Base-by-base conservation (phyloP, 1,140 invertebrate genomes). In the Papilio helenus region DNA sequence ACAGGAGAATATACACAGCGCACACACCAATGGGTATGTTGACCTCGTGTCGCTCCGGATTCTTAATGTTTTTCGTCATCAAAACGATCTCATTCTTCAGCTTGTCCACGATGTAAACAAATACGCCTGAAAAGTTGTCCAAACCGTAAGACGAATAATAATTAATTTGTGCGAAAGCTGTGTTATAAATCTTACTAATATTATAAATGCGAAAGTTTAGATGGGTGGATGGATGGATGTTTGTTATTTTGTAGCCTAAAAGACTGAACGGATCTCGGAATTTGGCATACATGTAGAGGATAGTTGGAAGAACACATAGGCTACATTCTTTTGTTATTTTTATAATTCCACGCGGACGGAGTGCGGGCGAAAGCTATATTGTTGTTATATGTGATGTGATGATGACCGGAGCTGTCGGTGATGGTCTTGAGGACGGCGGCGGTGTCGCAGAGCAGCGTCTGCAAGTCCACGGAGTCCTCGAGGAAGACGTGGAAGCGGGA, bases 371-470 rank as follows among this genome's bases (percentile, higher is more conserved):
- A n/a, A n/a, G n/a, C n/a, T n/a, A 8, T 55, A 55, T n/a, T n/a
- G 18, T 55, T 55, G 16, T 49, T 49, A 16, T 49, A 2, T 44
- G 34, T 20, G 2, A 72, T 39, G 29, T 3, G 26, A 72, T 10
- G 18, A 34, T 80, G 88, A 94, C 95, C 95, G 71, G 89, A 88
- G 79, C 95, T 95, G 76, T 92, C 93, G 9, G 95, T 95, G 55
- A 95, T 87, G 16, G 89, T 89, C 83, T 95, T 95, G 71, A 96
- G 83, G 29, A 95, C 93, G 81, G 95, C 93, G 12, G 95, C 92
- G n/a, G 95, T 95, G 86, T 96, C 95, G 71, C 94, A 95, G 42
- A 96, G 83, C 39, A 96, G 79, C 0, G 92, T 88, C 16, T 95
- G 89, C 18, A 96, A 88, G 86, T 96, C 95, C 0, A 95, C 92